Percentiles rank a stretch among this genome's conserved stretches.
Evolutionary conservation across 2,113 vertebrate genomes (phyloP).

Genomic region (Lipophrys pholis): DNA sequence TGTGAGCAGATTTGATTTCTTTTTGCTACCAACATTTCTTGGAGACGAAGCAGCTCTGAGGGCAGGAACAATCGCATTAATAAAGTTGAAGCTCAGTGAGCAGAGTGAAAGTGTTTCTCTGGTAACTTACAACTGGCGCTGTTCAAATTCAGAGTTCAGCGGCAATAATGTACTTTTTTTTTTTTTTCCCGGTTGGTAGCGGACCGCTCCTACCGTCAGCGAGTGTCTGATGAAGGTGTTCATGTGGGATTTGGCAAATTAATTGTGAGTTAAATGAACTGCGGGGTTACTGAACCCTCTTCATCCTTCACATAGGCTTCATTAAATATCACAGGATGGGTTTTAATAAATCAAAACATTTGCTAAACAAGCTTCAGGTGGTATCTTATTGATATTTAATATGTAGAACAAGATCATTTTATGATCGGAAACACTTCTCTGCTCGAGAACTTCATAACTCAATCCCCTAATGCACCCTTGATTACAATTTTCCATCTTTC

Average conservation of each 20-base stretch:
- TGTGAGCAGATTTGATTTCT: conserved; percentile 9
- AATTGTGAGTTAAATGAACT: neutral
- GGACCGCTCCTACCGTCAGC: neutral
- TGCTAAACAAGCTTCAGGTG: too few relatives aligned
- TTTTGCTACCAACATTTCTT: conserved; percentile 2
- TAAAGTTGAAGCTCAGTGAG: conserved; percentile 29
- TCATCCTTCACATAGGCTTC: conserved; percentile 1
- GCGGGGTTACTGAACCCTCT: neutral
- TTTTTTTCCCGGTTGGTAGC: neutral
- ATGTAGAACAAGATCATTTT: too few relatives aligned
- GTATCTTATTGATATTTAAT: too few relatives aligned
- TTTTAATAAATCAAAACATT: neutral
- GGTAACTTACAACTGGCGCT: conserved; percentile 2
- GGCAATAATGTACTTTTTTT: neutral
- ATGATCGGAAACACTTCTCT: too few relatives aligned
- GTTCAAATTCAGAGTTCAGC: neutral
- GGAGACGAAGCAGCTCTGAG: neutral
- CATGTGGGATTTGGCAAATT: neutral
- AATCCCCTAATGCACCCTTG: too few relatives aligned
- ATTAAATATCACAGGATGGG: neutral
- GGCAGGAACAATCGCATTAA: conserved; percentile 33
- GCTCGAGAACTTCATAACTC: too few relatives aligned
- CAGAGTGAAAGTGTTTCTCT: neutral
- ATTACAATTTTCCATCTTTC: too few relatives aligned
- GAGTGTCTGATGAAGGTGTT: neutral